phyloP scores from a whole-genome alignment of 2,888 invertebrate genomes.

The Chrysomela aeneicollis region DNA sequence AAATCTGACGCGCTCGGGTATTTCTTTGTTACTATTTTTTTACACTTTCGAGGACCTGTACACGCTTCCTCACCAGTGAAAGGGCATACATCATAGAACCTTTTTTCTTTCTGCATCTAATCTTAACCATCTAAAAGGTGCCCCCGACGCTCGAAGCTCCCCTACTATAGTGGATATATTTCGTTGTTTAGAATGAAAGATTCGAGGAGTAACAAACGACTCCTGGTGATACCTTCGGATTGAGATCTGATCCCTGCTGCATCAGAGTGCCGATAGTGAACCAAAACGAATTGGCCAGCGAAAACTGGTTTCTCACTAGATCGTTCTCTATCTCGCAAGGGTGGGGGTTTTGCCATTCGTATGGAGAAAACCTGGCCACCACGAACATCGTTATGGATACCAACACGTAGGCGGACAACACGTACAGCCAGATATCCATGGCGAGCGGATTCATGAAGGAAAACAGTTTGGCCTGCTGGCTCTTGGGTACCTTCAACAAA shows the following conservation, averaged over 20 bases:
- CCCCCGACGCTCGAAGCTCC: too few relatives aligned
- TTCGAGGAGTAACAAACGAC: background rate
- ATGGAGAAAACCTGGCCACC: slow-evolving; percentile 81
- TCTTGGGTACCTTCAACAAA: slow-evolving; percentile 70
- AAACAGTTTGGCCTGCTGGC: slow-evolving; percentile 75
- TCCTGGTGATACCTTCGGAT: slow-evolving; percentile 70
- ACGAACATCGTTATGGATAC: slow-evolving; percentile 82
- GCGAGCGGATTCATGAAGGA: slow-evolving; percentile 89
- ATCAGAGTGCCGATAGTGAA: slow-evolving; percentile 89
- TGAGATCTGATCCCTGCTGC: slow-evolving; percentile 83
- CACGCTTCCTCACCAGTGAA: too few relatives aligned
- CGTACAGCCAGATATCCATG: slow-evolving; percentile 86
- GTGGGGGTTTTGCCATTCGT: slow-evolving; percentile 81
- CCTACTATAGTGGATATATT: too few relatives aligned
- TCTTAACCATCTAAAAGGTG: too few relatives aligned
- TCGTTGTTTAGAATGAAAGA: too few relatives aligned
- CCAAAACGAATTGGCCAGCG: slow-evolving; percentile 85
- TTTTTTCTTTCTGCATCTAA: too few relatives aligned
- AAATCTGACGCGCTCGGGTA: too few relatives aligned
- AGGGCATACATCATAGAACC: too few relatives aligned
- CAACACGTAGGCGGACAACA: slow-evolving; percentile 79
- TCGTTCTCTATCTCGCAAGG: slow-evolving; percentile 71
- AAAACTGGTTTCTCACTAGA: slow-evolving; percentile 80
- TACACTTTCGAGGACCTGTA: too few relatives aligned
- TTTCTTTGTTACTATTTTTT: too few relatives aligned